Percentiles rank a stretch among this genome's conserved stretches.
Conservation (phyloP, 2,113 vertebrate genomes). For the Lepisosteus oculatus region DNA sequence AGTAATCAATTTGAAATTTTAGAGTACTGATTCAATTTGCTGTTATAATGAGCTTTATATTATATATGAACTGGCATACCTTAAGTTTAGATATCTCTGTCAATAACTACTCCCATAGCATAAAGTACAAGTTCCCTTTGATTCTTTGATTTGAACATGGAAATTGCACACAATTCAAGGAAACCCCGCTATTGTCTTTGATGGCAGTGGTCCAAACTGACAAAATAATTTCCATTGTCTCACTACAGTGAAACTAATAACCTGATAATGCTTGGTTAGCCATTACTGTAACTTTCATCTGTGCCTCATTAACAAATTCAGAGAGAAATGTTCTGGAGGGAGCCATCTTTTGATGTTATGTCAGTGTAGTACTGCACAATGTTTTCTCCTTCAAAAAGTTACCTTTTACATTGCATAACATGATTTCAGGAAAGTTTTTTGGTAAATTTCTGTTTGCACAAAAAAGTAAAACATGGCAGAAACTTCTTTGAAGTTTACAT, state of each 20-base stretch:
- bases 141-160: constrained; percentile 46
- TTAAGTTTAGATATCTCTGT: not conserved
- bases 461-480: too few relatives aligned
- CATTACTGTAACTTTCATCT: too few relatives aligned
- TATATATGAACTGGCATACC: too few relatives aligned
- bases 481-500: too few relatives aligned
- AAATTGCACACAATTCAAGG: constrained; percentile 64
- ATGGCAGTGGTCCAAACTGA: constrained; percentile 32
- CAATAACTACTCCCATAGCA: not conserved
- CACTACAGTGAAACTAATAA: not conserved
- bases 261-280: not conserved
- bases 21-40: too few relatives aligned
- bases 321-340: too few relatives aligned
- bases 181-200: constrained; percentile 59
- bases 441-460: too few relatives aligned
- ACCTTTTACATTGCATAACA: too few relatives aligned
- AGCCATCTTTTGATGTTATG: not conserved
- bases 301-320: too few relatives aligned
- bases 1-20: too few relatives aligned
- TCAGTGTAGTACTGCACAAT: not conserved
- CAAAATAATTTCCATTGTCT: constrained; percentile 28
- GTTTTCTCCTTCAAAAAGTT: not conserved
- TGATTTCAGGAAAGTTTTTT: too few relatives aligned
- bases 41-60: too few relatives aligned
- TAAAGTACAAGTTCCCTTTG: not conserved